phyloP scores from a whole-genome alignment of 2,113 vertebrate species.

The Myotis lucifugus region DNA sequence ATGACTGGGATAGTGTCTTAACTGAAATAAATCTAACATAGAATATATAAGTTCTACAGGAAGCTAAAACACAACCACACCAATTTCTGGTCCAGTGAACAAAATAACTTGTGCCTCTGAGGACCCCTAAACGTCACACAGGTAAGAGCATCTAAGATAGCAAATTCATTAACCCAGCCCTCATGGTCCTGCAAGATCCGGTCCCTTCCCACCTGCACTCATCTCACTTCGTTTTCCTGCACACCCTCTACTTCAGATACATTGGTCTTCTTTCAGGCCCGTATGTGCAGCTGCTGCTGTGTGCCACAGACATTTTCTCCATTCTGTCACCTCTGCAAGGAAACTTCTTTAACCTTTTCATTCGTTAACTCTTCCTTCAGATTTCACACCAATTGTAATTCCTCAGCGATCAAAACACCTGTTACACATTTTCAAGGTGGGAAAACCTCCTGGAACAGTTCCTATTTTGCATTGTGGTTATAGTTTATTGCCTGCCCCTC shows the following conservation, averaged over 20 bases:
- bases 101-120: constrained; percentile 1
- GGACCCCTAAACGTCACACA: background rate
- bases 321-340: background rate
- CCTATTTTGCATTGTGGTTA: background rate
- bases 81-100: background rate
- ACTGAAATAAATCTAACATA: constrained; percentile 71
- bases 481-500: background rate
- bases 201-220: background rate
- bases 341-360: background rate
- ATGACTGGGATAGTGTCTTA: constrained; percentile 60
- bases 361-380: background rate
- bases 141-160: background rate
- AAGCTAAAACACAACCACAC: background rate
- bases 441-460: background rate
- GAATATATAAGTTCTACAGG: constrained; percentile 44
- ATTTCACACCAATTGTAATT: background rate
- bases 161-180: background rate
- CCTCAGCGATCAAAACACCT: background rate
- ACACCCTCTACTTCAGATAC: background rate
- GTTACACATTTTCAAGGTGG: background rate
- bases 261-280: background rate
- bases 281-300: background rate
- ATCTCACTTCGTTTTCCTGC: background rate
- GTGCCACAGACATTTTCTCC: background rate
- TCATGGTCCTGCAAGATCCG: background rate